Conservation (phyloP, 2,797 vertebrate genomes). For the Enteromius unitaeniatus region DNA sequence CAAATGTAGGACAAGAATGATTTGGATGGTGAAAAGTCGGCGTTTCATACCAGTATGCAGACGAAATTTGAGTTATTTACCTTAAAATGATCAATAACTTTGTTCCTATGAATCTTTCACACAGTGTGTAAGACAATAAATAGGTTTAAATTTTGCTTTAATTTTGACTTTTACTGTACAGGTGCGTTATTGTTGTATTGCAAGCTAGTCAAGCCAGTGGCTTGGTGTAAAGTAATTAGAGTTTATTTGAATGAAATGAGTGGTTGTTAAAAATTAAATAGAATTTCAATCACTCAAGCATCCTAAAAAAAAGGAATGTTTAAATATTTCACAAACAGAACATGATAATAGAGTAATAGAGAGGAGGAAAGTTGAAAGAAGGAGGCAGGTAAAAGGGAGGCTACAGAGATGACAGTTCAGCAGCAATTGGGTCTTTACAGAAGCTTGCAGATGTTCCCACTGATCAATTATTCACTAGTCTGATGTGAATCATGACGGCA, state of each 20-base stretch:
- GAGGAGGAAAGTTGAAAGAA: conserved; percentile 12
- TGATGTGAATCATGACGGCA: conserved; percentile 34
- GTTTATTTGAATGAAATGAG: background rate
- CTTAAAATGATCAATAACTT: background rate
- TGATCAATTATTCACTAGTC: conserved; percentile 51
- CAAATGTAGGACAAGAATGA: background rate
- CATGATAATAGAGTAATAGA: background rate
- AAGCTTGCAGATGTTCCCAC: conserved; percentile 39
- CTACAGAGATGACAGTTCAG: conserved; percentile 15
- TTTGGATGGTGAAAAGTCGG: background rate
- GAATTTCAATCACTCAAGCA: background rate
- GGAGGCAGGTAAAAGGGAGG: background rate
- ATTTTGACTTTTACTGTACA: background rate
- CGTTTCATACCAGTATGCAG: background rate
- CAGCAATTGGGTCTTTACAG: conserved; percentile 15
- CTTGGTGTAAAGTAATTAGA: background rate
- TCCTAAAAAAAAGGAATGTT: background rate
- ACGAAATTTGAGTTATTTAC: background rate
- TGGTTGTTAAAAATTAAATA: background rate
- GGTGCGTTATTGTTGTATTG: background rate
- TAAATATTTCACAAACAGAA: background rate
- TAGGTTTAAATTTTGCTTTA: background rate
- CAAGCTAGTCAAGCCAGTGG: background rate
- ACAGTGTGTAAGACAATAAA: background rate
- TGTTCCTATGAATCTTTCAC: background rate